A percentile compares a stretch with the other conserved stretches of the same genome.
These are phyloP conservation scores for Agriopis marginaria DNA, from an alignment of 2,888 invertebrate genomes.

Conservation along the genomic window DNA sequence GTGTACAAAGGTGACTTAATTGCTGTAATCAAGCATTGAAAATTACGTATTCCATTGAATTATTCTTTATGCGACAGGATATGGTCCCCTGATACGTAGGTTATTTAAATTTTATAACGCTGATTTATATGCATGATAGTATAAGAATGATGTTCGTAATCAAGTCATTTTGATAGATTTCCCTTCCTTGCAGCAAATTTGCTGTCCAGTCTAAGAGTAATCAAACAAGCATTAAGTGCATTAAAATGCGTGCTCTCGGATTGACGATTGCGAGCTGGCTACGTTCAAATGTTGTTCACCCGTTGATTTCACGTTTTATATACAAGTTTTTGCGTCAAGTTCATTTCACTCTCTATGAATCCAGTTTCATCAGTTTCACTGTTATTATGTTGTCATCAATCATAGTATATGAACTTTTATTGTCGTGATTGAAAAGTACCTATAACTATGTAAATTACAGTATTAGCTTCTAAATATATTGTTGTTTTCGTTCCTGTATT, in stretches of 20 bases:
- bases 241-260: constrained; percentile 44
- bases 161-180: constrained; percentile 3
- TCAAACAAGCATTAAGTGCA: constrained; percentile 56
- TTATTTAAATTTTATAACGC: background rate
- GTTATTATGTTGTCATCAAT: constrained; percentile 30
- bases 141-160: background rate
- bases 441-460: no score
- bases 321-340: constrained; percentile 44
- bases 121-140: background rate
- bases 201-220: constrained; percentile 38
- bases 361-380: constrained; percentile 55
- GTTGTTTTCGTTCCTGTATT: background rate
- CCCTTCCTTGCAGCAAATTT: constrained; percentile 24
- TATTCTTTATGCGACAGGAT: no score
- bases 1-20: no score
- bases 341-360: constrained; percentile 56
- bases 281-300: constrained; percentile 46
- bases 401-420: constrained; percentile 5
- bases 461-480: background rate
- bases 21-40: no score
- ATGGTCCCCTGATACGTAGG: no score
- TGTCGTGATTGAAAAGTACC: no score
- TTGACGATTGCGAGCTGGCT: constrained; percentile 43
- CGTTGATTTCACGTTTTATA: constrained; percentile 53
- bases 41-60: no score